phyloP scores from a whole-genome alignment of 1,140 invertebrate species.

The Periplaneta americana region DNA sequence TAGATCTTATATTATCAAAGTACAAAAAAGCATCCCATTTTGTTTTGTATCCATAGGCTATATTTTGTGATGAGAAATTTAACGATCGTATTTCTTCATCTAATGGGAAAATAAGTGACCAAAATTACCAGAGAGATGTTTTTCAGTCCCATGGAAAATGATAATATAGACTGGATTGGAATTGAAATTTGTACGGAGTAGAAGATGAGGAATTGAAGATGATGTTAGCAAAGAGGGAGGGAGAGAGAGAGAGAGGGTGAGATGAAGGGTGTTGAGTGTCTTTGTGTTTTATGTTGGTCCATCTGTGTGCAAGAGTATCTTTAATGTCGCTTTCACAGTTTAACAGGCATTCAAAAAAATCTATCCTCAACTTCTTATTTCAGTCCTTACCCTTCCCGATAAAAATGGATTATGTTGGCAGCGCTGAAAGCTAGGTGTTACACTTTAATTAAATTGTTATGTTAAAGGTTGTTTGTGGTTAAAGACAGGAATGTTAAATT shows the following conservation, averaged over 20 bases:
- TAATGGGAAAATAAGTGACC: neutral
- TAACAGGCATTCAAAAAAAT: neutral
- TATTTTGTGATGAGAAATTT: neutral
- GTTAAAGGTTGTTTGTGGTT: no score
- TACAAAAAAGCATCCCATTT: neutral
- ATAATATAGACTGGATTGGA: neutral
- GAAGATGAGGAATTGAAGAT: neutral
- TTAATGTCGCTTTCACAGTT: neutral
- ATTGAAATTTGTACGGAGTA: neutral
- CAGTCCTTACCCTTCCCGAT: neutral
- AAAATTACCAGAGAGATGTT: neutral
- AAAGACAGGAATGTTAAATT: no score
- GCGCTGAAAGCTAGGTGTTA: no score
- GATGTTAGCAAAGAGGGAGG: neutral
- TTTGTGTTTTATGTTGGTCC: neutral
- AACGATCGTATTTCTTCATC: neutral
- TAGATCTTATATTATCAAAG: neutral
- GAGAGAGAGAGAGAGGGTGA: no score
- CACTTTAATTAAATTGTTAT: no score
- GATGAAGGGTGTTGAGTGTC: no score
- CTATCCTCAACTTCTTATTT: neutral
- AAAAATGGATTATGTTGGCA: neutral
- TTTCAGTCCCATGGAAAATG: neutral
- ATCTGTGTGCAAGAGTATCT: neutral
- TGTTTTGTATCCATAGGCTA: neutral